These are phyloP conservation scores for Papilio glaucus DNA, from an alignment of 1,140 invertebrate species.

Conservation along the genomic window DNA sequence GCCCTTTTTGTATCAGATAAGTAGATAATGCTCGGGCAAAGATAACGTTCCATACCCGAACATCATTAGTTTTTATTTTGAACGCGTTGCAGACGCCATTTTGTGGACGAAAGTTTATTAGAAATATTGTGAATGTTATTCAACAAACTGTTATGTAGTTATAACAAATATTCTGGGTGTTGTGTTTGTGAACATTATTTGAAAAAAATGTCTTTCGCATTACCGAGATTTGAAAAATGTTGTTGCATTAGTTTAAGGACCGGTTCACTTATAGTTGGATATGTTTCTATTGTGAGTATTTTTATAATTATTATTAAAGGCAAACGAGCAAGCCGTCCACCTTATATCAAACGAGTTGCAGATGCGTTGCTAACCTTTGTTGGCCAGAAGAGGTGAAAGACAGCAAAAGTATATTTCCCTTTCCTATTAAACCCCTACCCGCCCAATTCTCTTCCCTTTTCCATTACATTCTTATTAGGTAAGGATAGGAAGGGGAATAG, in stretches of 20 bases:
- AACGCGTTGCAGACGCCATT: background rate
- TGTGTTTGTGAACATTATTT: conserved; percentile 6
- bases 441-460: too few species aligned
- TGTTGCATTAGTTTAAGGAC: conserved; percentile 63
- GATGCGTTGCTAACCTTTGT: too few species aligned
- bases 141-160: conserved; percentile 16
- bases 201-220: conserved; percentile 52
- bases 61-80: conserved; percentile 6
- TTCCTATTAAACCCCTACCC: too few species aligned
- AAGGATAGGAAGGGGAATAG: too few species aligned
- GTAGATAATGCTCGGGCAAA: conserved; percentile 40
- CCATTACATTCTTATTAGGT: too few species aligned
- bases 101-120: background rate
- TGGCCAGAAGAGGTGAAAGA: too few species aligned
- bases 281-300: conserved; percentile 68
- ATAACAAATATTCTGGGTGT: background rate
- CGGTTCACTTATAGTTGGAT: conserved; percentile 68
- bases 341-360: too few species aligned
- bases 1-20: conserved; percentile 46
- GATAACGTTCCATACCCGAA: conserved; percentile 29
- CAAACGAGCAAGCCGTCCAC: too few species aligned
- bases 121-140: background rate
- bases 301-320: too few species aligned
- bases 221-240: conserved; percentile 65
- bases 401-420: too few species aligned